Evolutionary conservation across 2,888 invertebrate genomes (phyloP), one percentile per base, ranked within the genome.

Genomic region (Automeris io): DNA sequence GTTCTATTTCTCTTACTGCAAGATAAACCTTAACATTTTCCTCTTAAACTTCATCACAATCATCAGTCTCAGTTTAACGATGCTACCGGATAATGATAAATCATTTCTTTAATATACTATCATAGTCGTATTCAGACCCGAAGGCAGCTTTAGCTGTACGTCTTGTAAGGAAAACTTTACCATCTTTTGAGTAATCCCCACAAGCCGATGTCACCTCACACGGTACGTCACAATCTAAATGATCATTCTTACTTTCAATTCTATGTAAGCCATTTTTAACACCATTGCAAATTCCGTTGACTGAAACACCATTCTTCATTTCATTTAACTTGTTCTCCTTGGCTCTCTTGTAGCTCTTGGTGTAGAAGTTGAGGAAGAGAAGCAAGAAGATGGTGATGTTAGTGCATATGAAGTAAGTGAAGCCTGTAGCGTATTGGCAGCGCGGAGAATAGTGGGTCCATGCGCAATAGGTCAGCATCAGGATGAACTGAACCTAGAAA

Each of bases 311-410:
- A 36, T 62, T 61, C 32, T 47, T 44, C 1, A 57, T 40, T 8
- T 62, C 62, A 35, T 65, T 58, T 13, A 47, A 42, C 40, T 67
- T 58, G 13, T 56, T 64, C 1, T 61, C 56, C 18, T 33, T 38
- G 64, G 64, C 6, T 33, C 57, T 74, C 32, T 77, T 82, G 64
- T 92, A 92, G 44, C 88, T 90, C 41, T 87, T 87, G 1, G 88
- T 61, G 61, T 92, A 92, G 64, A 92, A 92, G 50, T 90, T 89
- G 26, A 90, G 85, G 61, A 92, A 92, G 23, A 92, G 80, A 49
- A 91, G 88, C 0, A 92, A 77, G 57, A 92, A 92, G 18, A 91
- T 79, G 0, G 74, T 66, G 1, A 91, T 86, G 60, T 92, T 91
- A 8, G 88, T 64, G 2, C 82, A 74, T 70, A 72, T 86, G 45